These are phyloP conservation scores for Neosalanx taihuensis DNA, from an alignment of 2,797 vertebrate genomes.

Conservation along the genomic window DNA sequence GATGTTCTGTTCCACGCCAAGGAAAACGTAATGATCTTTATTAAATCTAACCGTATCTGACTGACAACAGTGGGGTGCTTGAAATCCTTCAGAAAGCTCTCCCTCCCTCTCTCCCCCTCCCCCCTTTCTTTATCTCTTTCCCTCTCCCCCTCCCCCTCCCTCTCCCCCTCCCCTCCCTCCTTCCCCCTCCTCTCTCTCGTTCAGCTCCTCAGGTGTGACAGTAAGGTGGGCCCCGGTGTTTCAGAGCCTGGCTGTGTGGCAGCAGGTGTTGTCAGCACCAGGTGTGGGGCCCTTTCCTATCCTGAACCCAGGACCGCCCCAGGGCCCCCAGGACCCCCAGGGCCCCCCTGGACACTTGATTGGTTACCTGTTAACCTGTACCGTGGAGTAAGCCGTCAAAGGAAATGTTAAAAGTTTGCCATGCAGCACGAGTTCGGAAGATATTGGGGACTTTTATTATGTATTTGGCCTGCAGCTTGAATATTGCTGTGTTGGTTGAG, in stretches of 20 bases:
- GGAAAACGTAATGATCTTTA: constrained; percentile 21
- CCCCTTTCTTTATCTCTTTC: too few relatives aligned
- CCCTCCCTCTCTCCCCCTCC: too few relatives aligned
- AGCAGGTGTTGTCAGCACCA: too few relatives aligned
- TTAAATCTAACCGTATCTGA: constrained; percentile 29
- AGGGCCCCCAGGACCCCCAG: too few relatives aligned
- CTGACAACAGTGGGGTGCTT: constrained; percentile 27
- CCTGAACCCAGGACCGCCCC: too few relatives aligned
- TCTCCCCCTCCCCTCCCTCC: too few relatives aligned
- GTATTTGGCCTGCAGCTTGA: constrained; percentile 12
- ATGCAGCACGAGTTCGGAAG: not conserved
- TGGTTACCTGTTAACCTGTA: not conserved
- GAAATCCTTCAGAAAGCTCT: constrained; percentile 15
- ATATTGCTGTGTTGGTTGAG: constrained; percentile 12
- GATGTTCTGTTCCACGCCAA: not conserved
- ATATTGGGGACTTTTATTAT: not conserved
- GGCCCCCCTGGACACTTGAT: too few relatives aligned
- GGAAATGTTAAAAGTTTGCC: not conserved
- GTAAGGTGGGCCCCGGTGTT: not conserved
- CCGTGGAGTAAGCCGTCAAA: not conserved
- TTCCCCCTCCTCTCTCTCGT: too few relatives aligned
- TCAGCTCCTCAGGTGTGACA: constrained; percentile 17
- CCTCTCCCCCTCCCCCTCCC: too few relatives aligned
- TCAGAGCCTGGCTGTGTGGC: not conserved
- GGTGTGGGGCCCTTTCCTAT: too few relatives aligned